Base-by-base conservation (phyloP, 2,797 vertebrate genomes). In the Phalanger gymnotis region DNA sequence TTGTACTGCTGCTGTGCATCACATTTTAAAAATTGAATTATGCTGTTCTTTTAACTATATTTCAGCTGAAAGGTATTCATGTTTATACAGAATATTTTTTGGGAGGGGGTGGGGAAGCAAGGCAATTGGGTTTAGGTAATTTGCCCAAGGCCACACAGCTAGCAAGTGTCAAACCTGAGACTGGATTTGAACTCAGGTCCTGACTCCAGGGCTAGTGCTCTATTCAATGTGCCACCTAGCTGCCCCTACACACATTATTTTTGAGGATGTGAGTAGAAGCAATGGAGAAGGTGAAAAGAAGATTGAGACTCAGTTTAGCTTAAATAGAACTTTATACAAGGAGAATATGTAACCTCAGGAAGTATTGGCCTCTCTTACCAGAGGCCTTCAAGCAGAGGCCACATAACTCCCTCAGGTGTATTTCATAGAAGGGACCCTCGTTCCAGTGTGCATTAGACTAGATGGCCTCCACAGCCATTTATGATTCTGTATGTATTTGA, bases 401-500 rank as follows among this genome's bases (percentile, higher is more conserved):
- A 16, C 31, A 66, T 66, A 31, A 6, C 61, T n/a, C 61, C 31
- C 31, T 61, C 58, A 66, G 31, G 4, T 66, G 2, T n/a, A 66
- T 66, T 66, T n/a, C 9, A 61, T 13, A 66, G 61, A 16, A 19
- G 61, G 3, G 28, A 57, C 30, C 31, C 57, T 58, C 31, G 57
- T 12, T 58, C 57, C 2, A 58, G 10, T 58, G 57, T 31, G 27
- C 30, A 58, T 58, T 66, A 66, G 4, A 66, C 25, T 16, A 66
- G 61, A n/a, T 66, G 61, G 12, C 5, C 4, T 66, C 16, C 61
- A 66, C 14, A 66, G 34, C 34, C 34, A 66, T 66, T 66, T 66
- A 28, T 58, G 58, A 28, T 51, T 91, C 6, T 81, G 1, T 93
- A 93, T 95, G 95, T 30, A 90, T 94, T 95, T 89, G 5, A 95